Conservation (phyloP, 2,888 invertebrate species). For the Xestobium rufovillosum region DNA sequence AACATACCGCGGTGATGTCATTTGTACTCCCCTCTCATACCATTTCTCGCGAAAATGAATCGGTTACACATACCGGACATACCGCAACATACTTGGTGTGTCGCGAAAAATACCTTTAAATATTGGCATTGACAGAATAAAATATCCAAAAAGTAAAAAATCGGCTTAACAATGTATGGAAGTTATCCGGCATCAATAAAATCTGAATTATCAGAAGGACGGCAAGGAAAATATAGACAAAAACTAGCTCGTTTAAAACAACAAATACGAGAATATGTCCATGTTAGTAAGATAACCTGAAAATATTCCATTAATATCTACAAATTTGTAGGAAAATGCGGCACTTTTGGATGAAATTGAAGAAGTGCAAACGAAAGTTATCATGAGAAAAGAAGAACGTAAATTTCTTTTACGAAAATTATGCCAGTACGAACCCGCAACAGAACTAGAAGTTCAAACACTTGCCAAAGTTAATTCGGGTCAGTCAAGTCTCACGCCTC, state of each 20-base stretch:
- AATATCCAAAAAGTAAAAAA: too few relatives aligned
- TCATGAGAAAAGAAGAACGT: constrained; percentile 75
- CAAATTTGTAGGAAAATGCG: constrained; percentile 65
- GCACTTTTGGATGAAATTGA: constrained; percentile 84
- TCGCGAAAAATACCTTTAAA: too few relatives aligned
- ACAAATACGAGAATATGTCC: constrained; percentile 56
- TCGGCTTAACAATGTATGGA: too few relatives aligned
- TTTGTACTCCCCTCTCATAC: too few relatives aligned
- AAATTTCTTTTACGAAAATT: constrained; percentile 72
- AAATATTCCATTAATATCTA: constrained; percentile 5
- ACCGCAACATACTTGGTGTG: too few relatives aligned
- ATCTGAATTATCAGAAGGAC: constrained; percentile 22
- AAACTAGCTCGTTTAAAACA: constrained; percentile 57
- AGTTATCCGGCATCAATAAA: too few relatives aligned
- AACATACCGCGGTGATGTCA: too few relatives aligned
- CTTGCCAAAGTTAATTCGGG: constrained; percentile 33
- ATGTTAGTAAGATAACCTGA: constrained; percentile 47
- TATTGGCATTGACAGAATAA: too few relatives aligned
- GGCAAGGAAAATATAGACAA: constrained; percentile 48
- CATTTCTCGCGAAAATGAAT: too few relatives aligned
- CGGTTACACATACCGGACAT: too few relatives aligned
- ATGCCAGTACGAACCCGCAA: constrained; percentile 54
- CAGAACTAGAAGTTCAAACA: constrained; percentile 39
- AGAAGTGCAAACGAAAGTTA: constrained; percentile 72
- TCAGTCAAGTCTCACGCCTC: too few relatives aligned